Evolutionary conservation across 2,797 vertebrate genomes (phyloP), one percentile per base, ranked within the genome.

Genomic region (Hemibagrus guttatus): DNA sequence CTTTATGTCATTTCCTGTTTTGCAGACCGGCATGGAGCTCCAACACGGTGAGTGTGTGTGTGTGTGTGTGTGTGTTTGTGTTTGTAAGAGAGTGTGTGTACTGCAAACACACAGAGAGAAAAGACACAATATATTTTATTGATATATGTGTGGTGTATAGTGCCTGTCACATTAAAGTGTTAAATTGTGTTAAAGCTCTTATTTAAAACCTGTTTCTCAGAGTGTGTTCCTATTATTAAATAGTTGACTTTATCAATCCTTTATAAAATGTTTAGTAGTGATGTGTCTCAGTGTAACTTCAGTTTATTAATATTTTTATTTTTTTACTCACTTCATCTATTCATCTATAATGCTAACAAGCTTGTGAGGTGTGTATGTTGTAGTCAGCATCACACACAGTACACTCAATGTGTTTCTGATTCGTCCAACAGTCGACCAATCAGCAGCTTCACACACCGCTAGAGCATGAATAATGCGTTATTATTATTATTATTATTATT

Each of bases 91-190:
- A 9, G 68, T 12, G 68, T 12, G 68, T 9, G 58, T 87, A 23
- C 35, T 71, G 69, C 42, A 71, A 39, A 39, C 68, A 68, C 64
- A 69, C 28, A 71, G 17, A 71, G 4, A 28, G 31, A 16, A 69
- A 91, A 96, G 96, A 39, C 35, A 42, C 3, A 21, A 9, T 42
- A 3, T 71, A 21, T 72, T 23, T 23, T 72, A 39, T 39, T 39
- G 35, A 46, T 26, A 14, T 26, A 14, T 26, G 46, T 2, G 4
- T 46, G 35, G 39, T 26, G 2, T 71, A 46, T 5, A 23, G 21
- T 42, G 19, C 21, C 4, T 1, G 28, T 52, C 49, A 28, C 49
- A 52, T 14, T 54, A 76, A 12, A 46, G 23, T 46, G 12, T 42
- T 42, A 39, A 72, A 19, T 39, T 17, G 0, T 23, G 23, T 23